Evolutionary conservation across 1,140 invertebrate species (phyloP).

Genomic region (Psix sp.): DNA sequence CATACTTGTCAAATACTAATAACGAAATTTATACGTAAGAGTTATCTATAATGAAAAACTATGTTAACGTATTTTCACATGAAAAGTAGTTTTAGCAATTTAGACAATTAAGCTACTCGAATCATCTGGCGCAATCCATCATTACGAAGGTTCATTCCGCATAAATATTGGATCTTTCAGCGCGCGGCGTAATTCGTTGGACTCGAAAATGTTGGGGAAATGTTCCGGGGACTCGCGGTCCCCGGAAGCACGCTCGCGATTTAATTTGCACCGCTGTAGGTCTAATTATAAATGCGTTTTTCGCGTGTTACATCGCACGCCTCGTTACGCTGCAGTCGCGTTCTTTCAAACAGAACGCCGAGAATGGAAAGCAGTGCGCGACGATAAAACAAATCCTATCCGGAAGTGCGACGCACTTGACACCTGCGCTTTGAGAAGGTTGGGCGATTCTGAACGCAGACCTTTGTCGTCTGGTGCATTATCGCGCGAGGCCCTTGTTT

Average conservation of each 20-base stretch:
- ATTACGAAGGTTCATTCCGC: too few relatives aligned
- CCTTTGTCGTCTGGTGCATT: slow-evolving; percentile 60
- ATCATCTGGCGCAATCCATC: slow-evolving; percentile 16
- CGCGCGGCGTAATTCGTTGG: too few relatives aligned
- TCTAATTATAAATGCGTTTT: slow-evolving; percentile 58
- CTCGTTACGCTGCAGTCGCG: slow-evolving; percentile 53
- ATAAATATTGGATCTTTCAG: too few relatives aligned
- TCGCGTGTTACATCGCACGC: slow-evolving; percentile 41
- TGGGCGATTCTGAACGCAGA: slow-evolving; percentile 56
- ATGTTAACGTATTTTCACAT: too few relatives aligned
- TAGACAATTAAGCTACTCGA: slow-evolving; percentile 11
- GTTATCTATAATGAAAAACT: too few relatives aligned
- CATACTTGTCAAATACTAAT: too few relatives aligned
- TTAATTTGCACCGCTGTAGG: slow-evolving; percentile 47
- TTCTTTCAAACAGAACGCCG: slow-evolving; percentile 6
- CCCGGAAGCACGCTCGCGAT: slow-evolving; percentile 46
- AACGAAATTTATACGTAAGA: too few relatives aligned
- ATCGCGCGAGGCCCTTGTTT: slow-evolving; percentile 42
- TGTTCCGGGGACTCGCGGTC: slow-evolving; percentile 42
- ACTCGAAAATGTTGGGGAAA: too few relatives aligned
- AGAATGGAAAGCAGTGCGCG: slow-evolving; percentile 5
- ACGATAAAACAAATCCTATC: slow-evolving; percentile 46
- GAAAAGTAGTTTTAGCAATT: too few relatives aligned
- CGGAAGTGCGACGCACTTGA: slow-evolving; percentile 54
- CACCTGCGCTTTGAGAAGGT: slow-evolving; percentile 56